A percentile compares a stretch with the other conserved stretches of the same genome.
These are phyloP conservation scores for Temnopleurus reevesii DNA, from an alignment of 53 echinoderm and acorn worm species.

Conservation along the genomic window DNA sequence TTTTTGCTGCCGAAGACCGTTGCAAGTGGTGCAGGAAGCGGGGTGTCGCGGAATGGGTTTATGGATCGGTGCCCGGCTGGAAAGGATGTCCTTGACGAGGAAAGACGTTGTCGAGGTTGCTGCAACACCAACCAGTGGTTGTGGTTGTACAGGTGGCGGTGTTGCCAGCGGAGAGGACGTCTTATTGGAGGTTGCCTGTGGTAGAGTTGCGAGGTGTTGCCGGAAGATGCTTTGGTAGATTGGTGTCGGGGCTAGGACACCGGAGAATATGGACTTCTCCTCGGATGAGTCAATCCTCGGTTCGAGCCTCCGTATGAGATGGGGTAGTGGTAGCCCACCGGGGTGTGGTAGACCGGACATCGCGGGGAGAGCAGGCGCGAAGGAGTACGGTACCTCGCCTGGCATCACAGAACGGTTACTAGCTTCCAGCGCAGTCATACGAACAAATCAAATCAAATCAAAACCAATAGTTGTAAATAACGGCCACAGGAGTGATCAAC, in stretches of 20 bases:
- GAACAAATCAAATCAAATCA: constrained; percentile 52
- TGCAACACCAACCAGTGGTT: neutral
- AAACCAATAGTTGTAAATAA: constrained; percentile 56
- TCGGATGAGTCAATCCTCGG: constrained; percentile 55
- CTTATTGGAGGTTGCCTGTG: neutral
- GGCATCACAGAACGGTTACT: constrained; percentile 37
- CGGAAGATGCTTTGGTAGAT: constrained; percentile 72
- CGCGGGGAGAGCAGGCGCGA: constrained; percentile 47
- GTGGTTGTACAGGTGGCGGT: constrained; percentile 25
- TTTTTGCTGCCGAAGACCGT: constrained; percentile 74
- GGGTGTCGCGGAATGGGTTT: constrained; percentile 92
- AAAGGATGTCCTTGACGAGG: constrained; percentile 87
- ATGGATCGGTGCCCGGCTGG: constrained; percentile 75
- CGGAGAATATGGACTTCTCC: constrained; percentile 54
- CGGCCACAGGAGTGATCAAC: constrained; percentile 46
- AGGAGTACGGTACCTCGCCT: constrained; percentile 43
- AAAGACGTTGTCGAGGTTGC: constrained; percentile 76
- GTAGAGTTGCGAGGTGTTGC: constrained; percentile 55
- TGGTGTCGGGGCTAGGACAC: constrained; percentile 73
- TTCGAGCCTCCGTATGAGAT: constrained; percentile 82
- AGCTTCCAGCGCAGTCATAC: constrained; percentile 42
- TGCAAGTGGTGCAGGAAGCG: constrained; percentile 87
- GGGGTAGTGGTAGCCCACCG: constrained; percentile 60
- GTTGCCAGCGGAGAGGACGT: constrained; percentile 19
- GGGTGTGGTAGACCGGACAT: constrained; percentile 28